These are phyloP conservation scores for Didymodactylos carnosus DNA, from an alignment of 2,888 invertebrate genomes.

Conservation along the genomic window DNA sequence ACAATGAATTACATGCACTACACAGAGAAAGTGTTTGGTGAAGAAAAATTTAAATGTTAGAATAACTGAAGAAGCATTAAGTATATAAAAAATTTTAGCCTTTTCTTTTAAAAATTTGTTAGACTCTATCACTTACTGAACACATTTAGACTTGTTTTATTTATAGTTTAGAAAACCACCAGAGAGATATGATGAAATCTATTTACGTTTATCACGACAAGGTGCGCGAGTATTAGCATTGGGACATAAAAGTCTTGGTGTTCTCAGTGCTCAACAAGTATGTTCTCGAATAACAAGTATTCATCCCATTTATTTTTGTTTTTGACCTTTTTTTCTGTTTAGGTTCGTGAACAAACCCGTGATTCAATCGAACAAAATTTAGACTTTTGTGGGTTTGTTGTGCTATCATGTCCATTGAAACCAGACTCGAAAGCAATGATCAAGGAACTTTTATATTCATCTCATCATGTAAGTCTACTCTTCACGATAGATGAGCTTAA, in stretches of 20 bases:
- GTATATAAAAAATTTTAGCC: too few relatives aligned
- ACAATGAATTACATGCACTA: too few relatives aligned
- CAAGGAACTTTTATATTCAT: conserved; percentile 72
- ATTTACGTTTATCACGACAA: conserved; percentile 66
- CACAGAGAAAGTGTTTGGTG: too few relatives aligned
- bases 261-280: conserved; percentile 34
- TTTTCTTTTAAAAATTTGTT: too few relatives aligned
- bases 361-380: conserved; percentile 69
- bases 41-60: too few relatives aligned
- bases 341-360: conserved; percentile 45
- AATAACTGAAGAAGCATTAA: too few relatives aligned
- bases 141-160: too few relatives aligned
- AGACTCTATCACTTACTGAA: too few relatives aligned
- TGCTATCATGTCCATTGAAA: conserved; percentile 93
- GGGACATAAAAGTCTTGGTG: conserved; percentile 64
- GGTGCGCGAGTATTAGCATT: conserved; percentile 87
- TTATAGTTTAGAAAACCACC: conserved; percentile 44
- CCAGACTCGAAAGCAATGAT: conserved; percentile 81
- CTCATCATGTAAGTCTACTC: conserved; percentile 60
- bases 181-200: conserved; percentile 50
- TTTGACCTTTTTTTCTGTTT: not conserved
- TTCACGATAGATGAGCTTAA: too few relatives aligned
- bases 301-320: too few relatives aligned
- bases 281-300: not conserved
- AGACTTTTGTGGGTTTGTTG: conserved; percentile 81